Percentiles rank a stretch among this genome's conserved stretches.
Evolutionary conservation across 2,888 invertebrate species (phyloP).

Genomic region (Cataglyphis rosenhaueri): DNA sequence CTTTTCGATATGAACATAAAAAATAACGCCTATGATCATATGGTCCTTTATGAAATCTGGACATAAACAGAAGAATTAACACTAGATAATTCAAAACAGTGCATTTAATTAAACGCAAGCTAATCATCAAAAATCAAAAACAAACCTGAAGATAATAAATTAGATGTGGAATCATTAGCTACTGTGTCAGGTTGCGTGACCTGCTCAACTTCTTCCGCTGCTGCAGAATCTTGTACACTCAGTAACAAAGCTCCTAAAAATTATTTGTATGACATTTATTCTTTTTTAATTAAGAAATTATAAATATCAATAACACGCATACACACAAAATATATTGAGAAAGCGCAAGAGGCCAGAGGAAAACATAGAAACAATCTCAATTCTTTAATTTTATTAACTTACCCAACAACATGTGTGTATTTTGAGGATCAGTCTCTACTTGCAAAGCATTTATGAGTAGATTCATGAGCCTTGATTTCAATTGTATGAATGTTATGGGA

Average conservation of each 20-base stretch:
- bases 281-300: background rate
- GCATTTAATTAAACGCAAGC: constrained; percentile 64
- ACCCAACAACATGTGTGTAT: constrained; percentile 94
- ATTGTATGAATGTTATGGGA: constrained; percentile 88
- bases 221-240: constrained; percentile 92
- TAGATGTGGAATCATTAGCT: constrained; percentile 87
- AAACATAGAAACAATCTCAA: constrained; percentile 8
- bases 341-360: constrained; percentile 22
- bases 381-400: constrained; percentile 56
- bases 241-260: constrained; percentile 90
- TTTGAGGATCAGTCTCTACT: constrained; percentile 93
- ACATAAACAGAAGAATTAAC: constrained; percentile 48
- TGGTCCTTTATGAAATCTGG: constrained; percentile 46
- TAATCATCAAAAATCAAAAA: constrained; percentile 54
- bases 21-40: constrained; percentile 23
- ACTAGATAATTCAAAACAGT: constrained; percentile 58
- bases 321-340: background rate
- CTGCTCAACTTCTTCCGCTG: constrained; percentile 90
- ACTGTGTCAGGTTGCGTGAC: constrained; percentile 86
- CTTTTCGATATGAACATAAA: background rate
- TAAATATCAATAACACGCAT: background rate
- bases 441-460: constrained; percentile 93
- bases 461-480: constrained; percentile 92
- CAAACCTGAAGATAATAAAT: constrained; percentile 91
- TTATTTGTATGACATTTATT: constrained; percentile 26